Conservation (phyloP, 2,888 invertebrate genomes). For the Cephalotes varians region DNA sequence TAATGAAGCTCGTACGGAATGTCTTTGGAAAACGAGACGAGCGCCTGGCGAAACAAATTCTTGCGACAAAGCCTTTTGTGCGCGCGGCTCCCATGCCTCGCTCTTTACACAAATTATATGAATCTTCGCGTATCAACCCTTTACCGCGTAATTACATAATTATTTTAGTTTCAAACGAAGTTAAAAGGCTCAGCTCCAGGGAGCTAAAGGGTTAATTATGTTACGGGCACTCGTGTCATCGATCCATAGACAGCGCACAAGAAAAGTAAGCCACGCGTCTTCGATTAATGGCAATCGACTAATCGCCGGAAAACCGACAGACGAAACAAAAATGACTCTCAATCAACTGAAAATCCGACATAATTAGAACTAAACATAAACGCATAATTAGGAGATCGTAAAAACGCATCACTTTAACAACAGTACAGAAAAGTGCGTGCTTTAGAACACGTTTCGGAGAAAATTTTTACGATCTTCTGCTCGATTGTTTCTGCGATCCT, state of each 20-base stretch:
- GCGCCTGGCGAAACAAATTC: constrained; percentile 36
- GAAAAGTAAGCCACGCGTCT: constrained; percentile 35
- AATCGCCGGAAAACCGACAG: neutral
- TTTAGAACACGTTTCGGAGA: constrained; percentile 15
- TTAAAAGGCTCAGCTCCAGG: constrained; percentile 14
- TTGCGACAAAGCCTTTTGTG: constrained; percentile 27
- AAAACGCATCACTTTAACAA: constrained; percentile 18
- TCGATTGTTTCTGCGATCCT: constrained; percentile 33
- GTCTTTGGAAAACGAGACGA: constrained; percentile 56
- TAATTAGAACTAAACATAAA: constrained; percentile 31
- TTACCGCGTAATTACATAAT: constrained; percentile 27
- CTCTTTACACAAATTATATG: constrained; percentile 35
- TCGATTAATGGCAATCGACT: neutral
- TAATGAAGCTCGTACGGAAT: constrained; percentile 58
- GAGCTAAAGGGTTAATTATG: constrained; percentile 27
- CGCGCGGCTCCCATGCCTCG: constrained; percentile 3
- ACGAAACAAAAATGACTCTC: constrained; percentile 51
- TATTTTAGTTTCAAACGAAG: constrained; percentile 27
- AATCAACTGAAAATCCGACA: constrained; percentile 41
- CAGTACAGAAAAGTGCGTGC: neutral
- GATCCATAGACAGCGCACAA: constrained; percentile 27
- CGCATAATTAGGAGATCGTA: constrained; percentile 6
- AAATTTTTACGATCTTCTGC: constrained; percentile 43
- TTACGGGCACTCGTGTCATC: constrained; percentile 50
- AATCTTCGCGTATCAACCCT: constrained; percentile 32